These are phyloP conservation scores for Telmatochromis sp. DNA, from an alignment of 2,113 vertebrate species.

Conservation along the genomic window DNA sequence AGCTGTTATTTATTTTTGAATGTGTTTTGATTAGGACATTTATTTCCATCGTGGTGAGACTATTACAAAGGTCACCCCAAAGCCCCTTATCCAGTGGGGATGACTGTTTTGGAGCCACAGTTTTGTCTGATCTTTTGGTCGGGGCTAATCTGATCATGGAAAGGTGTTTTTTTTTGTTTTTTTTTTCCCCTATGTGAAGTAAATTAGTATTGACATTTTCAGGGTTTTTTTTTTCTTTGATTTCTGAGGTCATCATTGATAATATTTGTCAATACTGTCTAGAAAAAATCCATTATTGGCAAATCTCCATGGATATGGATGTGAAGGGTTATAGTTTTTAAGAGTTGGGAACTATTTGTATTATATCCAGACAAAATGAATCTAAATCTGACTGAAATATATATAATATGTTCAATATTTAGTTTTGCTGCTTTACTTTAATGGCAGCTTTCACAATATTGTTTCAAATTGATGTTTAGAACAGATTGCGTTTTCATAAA, in stretches of 20 bases:
- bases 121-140: neutral
- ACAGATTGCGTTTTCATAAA: constrained; percentile 1
- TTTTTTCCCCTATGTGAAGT: neutral
- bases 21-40: neutral
- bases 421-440: neutral
- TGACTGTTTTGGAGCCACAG: neutral
- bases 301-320: neutral
- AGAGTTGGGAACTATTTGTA: neutral
- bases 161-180: neutral
- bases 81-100: neutral
- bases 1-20: neutral
- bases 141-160: neutral
- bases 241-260: neutral
- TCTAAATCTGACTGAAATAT: neutral
- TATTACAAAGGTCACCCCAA: neutral
- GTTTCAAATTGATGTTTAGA: neutral
- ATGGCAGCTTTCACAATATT: neutral
- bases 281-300: neutral
- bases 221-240: neutral
- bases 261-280: neutral
- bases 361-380: neutral
- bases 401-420: neutral
- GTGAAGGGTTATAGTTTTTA: neutral
- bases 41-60: neutral
- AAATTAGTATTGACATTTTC: neutral